Evolutionary conservation across 2,113 vertebrate genomes (phyloP).

Genomic region (Asarcornis scutulata): DNA sequence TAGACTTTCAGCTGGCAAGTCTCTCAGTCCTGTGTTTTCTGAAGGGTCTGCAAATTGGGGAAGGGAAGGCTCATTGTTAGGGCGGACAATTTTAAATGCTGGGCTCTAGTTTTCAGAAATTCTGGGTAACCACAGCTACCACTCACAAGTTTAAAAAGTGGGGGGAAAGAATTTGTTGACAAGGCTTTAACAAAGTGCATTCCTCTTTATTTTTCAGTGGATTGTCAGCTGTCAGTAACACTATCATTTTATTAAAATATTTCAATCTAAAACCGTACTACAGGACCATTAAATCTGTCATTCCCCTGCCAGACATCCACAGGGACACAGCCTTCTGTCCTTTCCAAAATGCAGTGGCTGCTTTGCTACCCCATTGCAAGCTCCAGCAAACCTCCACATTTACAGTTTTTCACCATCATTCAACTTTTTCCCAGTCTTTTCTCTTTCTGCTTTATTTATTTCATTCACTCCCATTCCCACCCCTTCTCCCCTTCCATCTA

Average conservation of each 20-base stretch:
- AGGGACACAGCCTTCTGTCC: not conserved
- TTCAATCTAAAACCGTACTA: not conserved
- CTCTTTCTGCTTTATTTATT: not conserved
- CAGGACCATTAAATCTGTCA: not conserved
- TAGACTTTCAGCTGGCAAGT: not conserved
- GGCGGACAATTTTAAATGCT: not conserved
- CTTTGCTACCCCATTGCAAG: not conserved
- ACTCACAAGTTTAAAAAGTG: not conserved
- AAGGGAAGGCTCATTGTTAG: not conserved
- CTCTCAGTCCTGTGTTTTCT: not conserved
- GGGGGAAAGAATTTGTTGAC: not conserved
- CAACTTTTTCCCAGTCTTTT: not conserved
- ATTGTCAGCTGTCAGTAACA: not conserved
- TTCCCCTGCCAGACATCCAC: not conserved
- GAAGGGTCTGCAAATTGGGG: not conserved
- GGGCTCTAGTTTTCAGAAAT: not conserved
- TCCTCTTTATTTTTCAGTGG: not conserved
- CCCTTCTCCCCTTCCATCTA: not conserved
- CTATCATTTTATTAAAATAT: not conserved
- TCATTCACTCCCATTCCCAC: rapidly evolving
- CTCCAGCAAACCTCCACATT: not conserved
- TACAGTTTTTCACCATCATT: not conserved
- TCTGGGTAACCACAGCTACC: not conserved
- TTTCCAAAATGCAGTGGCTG: not conserved
- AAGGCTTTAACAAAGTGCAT: not conserved